Conservation (phyloP, 2,113 vertebrate genomes). For the Regulus satrapa region DNA sequence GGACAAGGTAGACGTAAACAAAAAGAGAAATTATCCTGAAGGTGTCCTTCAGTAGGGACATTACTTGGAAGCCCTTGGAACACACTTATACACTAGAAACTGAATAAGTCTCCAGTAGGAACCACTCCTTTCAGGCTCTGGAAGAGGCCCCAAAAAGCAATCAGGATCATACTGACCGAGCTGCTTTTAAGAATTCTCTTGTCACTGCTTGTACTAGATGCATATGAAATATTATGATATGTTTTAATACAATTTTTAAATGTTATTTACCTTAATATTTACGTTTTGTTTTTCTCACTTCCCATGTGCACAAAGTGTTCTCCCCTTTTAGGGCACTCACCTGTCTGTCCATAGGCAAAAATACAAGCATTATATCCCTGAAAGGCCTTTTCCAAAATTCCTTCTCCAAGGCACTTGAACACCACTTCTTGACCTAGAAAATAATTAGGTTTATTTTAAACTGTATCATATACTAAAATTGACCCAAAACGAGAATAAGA, state of each 20-base stretch:
- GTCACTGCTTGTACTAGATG: neutral
- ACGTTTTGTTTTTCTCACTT: neutral
- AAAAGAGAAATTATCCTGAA: neutral
- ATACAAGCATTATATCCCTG: slow-evolving; percentile 99
- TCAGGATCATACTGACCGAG: neutral
- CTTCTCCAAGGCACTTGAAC: slow-evolving; percentile 98
- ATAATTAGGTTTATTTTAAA: slow-evolving; percentile 38
- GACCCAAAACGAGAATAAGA: neutral
- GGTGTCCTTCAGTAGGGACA: neutral
- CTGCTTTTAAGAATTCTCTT: neutral
- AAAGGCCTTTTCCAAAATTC: slow-evolving; percentile 99
- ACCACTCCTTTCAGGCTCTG: neutral
- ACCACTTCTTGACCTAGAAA: slow-evolving; percentile 94
- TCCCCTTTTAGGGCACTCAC: slow-evolving; percentile 57
- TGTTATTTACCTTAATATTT: neutral
- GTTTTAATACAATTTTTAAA: neutral
- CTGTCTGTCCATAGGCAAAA: slow-evolving; percentile 99
- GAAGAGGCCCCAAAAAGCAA: neutral
- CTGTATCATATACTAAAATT: neutral
- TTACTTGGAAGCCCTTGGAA: neutral
- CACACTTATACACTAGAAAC: neutral
- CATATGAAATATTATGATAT: neutral
- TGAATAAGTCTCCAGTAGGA: neutral
- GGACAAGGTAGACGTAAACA: neutral
- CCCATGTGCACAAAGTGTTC: neutral